phyloP scores from a whole-genome alignment of 2,888 invertebrate genomes.

The Eupithecia tripunctaria region DNA sequence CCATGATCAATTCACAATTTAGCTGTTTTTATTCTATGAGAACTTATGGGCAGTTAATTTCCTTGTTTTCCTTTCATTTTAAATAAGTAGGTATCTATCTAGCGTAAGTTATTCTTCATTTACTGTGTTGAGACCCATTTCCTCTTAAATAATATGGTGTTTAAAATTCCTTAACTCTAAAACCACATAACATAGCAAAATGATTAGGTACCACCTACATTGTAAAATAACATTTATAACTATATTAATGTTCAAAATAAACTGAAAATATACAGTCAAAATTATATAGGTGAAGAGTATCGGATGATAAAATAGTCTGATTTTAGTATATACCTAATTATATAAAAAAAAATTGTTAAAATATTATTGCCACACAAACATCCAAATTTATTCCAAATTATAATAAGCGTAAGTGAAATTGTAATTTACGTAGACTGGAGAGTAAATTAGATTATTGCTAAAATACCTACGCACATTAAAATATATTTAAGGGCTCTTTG shows the following conservation, averaged over 20 bases:
- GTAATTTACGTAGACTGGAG: slow-evolving; percentile 62
- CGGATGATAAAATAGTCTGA: slow-evolving; percentile 43
- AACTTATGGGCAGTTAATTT: not conserved
- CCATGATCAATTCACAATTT: slow-evolving; percentile 15
- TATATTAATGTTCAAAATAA: slow-evolving; percentile 1
- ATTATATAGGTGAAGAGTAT: slow-evolving; percentile 18
- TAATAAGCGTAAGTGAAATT: slow-evolving; percentile 19
- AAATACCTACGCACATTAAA: slow-evolving; percentile 71
- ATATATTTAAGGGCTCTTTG: slow-evolving; percentile 16
- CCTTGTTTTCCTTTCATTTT: not conserved
- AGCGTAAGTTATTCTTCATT: not conserved
- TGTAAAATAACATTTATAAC: slow-evolving; percentile 26
- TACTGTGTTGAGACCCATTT: not conserved
- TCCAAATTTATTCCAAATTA: slow-evolving; percentile 17
- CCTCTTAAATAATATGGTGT: not conserved
- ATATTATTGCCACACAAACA: not conserved
- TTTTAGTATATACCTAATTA: slow-evolving; percentile 22
- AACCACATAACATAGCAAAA: not conserved
- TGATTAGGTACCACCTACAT: slow-evolving; percentile 13
- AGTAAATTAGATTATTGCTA: slow-evolving; percentile 60
- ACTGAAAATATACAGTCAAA: slow-evolving; percentile 34
- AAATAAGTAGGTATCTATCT: not conserved
- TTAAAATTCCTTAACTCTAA: not conserved
- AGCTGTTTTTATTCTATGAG: not conserved
- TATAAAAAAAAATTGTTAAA: slow-evolving; percentile 1